phyloP scores from a whole-genome alignment of 2,797 vertebrate genomes.

The Tauraco hartlaubi region DNA sequence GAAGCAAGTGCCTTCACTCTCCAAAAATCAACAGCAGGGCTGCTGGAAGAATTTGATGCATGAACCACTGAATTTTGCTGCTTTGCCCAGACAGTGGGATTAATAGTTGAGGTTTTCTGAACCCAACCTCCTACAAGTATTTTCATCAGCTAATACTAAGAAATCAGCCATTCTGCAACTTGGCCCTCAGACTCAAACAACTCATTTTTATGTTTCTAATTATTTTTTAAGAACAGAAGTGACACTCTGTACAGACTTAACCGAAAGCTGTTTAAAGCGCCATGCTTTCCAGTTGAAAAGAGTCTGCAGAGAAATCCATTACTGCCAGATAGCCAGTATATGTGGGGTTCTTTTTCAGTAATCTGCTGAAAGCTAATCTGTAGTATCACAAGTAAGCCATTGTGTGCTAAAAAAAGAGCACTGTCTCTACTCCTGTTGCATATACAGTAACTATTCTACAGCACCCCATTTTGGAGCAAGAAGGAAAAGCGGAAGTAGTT shows the following conservation, averaged over 20 bases:
- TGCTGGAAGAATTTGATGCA: background rate
- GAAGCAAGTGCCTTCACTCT: background rate
- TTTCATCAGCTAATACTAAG: background rate
- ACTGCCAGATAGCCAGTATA: background rate
- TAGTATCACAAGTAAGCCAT: conserved; percentile 48
- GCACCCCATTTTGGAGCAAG: background rate
- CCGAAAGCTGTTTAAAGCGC: background rate
- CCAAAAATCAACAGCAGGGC: background rate
- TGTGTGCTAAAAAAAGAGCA: conserved; percentile 1
- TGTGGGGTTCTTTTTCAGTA: background rate
- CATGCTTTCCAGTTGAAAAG: background rate
- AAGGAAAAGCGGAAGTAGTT: background rate
- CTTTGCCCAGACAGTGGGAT: background rate
- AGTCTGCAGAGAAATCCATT: background rate
- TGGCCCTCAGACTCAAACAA: background rate
- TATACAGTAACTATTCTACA: background rate
- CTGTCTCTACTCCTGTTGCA: background rate
- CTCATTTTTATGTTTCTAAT: background rate
- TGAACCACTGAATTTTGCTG: background rate
- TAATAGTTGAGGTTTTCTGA: background rate
- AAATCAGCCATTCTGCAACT: background rate
- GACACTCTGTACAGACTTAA: background rate
- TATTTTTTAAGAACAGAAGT: background rate
- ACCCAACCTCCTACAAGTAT: background rate
- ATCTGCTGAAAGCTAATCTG: conserved; percentile 37